Evolutionary conservation across 2,113 vertebrate genomes (phyloP), one percentile per base, ranked within the genome.

Genomic region (Antechinus stuartii): DNA sequence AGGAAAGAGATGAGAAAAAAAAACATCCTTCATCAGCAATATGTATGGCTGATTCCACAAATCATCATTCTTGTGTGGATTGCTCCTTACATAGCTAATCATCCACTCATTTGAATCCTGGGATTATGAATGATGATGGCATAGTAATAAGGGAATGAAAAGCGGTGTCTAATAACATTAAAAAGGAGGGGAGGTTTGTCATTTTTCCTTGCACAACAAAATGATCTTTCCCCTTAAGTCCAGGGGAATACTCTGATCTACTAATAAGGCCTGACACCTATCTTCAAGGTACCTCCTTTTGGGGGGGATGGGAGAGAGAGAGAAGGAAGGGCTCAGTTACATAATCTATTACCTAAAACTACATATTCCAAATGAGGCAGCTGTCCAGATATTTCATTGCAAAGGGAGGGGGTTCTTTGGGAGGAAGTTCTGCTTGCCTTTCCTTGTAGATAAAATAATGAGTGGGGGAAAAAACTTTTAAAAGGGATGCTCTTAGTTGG

Each of bases 281-380:
- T 96, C 95, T 98, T 96, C 97, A 97, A 97, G 97, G 97, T 98
- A 97, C 89, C 92, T 98, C 97, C 95, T 95, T 94, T 68, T 0
- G 42, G 84, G 91, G 57, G 95, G 91, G 92, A 92, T 11, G 50
- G 2, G 91, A 47, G 57, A 47, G 57, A 94, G 84, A 94, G 94
- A 93, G 90, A 94, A 91, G 91, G 95, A 96, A 97, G 90, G 90
- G 94, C 91, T 95, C 47, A 52, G 97, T 99, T 99, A 98, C 93
- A 95, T 99, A 99, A 99, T 91, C 96, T 3, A 93, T 97, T 98
- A 98, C 98, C 98, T 98, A 97, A 98, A 98, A 95, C 97, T 96
- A 97, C 91, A 35, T 95, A 91, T 98, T 97, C 97, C 97, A 97
- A 93, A 97, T 93, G 94, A 96, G 96, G 92, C 96, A 96, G 95